Base-by-base conservation (phyloP, 2,113 vertebrate genomes). In the Ochotona curzoniae region DNA sequence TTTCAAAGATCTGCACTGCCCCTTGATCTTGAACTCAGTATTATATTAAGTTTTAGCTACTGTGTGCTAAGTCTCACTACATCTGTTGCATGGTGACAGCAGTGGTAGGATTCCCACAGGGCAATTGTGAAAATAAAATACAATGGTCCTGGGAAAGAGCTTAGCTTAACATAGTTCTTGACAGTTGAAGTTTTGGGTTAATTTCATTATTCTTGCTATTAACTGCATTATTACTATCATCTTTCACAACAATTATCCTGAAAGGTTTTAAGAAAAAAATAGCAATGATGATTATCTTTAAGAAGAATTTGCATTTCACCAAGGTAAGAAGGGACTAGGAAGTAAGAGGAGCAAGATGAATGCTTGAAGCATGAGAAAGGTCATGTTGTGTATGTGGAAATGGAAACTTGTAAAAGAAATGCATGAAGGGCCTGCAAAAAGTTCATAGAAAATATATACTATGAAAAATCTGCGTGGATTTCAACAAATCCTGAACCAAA, bases 131-230 rank as follows among this genome's bases (percentile, higher is more conserved):
- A 10, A 20, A 20, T 30, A 54, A 78, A 82, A 9, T 49, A 1
- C 21, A 26, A 47, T 47, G 74, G 35, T 12, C 32, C 10, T 20
- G 0, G 30, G n/a, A 83, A 70, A 14, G 35, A 44, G 38, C 38
- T 44, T 44, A 44, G 5, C 38, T 49, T 57, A 64, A n/a, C 66
- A 47, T 6, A 57, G 14, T 30, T 18, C 11, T 26, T 73, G n/a
- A 30, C 25, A 7, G 7, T 75, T 74, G 28, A 67, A 87, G 71
- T 60, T 28, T 32, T 28, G 20, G 81, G 20, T 74, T 87, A 26
- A 11, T 94, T 76, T 82, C 64, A 35, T 79, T 74, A 38, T 17
- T 32, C 49, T 86, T 38, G 13, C 89, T 28, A 76, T 51, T 66
- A 32, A 23, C 9, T n/a, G 14, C 3, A 74, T 35, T 21, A 8